Evolutionary conservation across 2,888 invertebrate species (phyloP), one percentile per base, ranked within the genome.

Genomic region (Mechanitis mazaeus): DNA sequence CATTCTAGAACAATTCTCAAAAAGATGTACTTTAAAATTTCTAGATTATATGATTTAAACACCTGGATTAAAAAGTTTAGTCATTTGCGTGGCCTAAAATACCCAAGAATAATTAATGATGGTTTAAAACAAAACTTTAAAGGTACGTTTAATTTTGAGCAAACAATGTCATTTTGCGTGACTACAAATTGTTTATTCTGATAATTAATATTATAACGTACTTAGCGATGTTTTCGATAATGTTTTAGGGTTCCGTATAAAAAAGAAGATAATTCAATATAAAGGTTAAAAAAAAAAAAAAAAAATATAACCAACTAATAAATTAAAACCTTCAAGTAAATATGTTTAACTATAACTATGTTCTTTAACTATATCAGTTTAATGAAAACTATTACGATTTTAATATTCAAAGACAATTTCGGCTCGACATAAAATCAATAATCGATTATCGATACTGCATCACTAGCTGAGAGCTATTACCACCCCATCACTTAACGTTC

Each of bases 381-480:
- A 31, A 50, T 50, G 50, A 50, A 50, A 28, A 50, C 4, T 50
- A 31, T 50, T 31, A 31, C 11, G 45, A 11, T 57, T 12, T 47
- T n/a, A 33, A 35, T 45, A n/a, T n/a, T 57, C 6, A 33, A 56
- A 57, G 53, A 58, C 33, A 60, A 61, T 64, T 60, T 54, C 54
- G 57, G 38, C 50, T 47, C 60, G 60, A 65, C 65, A 63, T 12
- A 69, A 71, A 70, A 74, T 74, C 68, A 71, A 76, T 73, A 58
- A 64, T 64, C 55, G 35, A 58, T 72, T 67, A 69, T 71, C 66
- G 68, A 64, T 63, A 62, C 59, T 67, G 63, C 77, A 72, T 72
- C 79, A 77, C 79, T 78, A 72, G 45, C 56, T 62, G 71, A 70
- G 67, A 66, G 72, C 77, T 72, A 74, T 79, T 77, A 76, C 72